A percentile compares a stretch with the other conserved stretches of the same genome.
Conservation (phyloP, 2,113 vertebrate species). For the Pycnonotus jocosus region DNA sequence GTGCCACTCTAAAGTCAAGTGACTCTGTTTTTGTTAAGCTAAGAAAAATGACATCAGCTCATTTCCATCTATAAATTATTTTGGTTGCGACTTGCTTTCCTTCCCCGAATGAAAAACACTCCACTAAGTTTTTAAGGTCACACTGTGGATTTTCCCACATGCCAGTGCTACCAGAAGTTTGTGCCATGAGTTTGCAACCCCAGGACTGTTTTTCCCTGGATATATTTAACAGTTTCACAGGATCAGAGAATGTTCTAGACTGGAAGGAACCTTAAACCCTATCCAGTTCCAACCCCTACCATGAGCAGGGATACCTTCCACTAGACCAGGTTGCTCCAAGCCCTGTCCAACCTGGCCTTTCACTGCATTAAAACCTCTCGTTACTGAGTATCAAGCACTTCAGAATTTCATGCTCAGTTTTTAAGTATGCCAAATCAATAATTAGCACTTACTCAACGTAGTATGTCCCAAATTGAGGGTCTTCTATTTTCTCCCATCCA, state of each 20-base stretch:
- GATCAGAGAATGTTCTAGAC: not conserved
- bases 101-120: not conserved
- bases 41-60: not conserved
- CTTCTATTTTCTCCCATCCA: conserved; percentile 98
- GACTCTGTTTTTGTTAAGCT: not conserved
- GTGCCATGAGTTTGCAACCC: not conserved
- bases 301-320: not conserved
- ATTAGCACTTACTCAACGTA: conserved; percentile 91
- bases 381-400: not conserved
- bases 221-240: not conserved
- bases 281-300: not conserved
- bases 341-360: not conserved
- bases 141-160: not conserved
- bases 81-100: not conserved
- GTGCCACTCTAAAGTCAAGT: not conserved
- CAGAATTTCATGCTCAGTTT: not conserved
- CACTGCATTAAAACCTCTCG: not conserved
- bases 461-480: conserved; percentile 94
- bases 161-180: not conserved
- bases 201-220: not conserved
- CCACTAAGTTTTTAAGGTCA: not conserved
- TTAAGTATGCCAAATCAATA: not conserved
- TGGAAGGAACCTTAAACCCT: not conserved
- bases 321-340: not conserved
- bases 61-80: not conserved